Conservation (phyloP, 1,140 invertebrate genomes). For the Drosophila persimilis region DNA sequence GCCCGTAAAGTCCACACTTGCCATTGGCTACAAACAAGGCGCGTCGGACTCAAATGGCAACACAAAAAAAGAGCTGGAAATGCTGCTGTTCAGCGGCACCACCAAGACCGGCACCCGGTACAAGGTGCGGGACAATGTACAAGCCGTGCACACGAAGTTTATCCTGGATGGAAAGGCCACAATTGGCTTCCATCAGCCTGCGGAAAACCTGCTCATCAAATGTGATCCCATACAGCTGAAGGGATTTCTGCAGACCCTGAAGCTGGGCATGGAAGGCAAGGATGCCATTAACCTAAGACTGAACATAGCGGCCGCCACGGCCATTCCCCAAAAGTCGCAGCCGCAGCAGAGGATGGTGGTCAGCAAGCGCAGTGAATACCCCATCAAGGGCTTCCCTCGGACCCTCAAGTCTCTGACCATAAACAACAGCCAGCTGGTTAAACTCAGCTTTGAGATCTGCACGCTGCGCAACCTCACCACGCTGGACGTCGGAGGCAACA, state of each 20-base stretch:
- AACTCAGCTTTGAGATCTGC: conserved; percentile 88
- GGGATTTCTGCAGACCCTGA: conserved; percentile 87
- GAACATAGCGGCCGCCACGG: conserved; percentile 84
- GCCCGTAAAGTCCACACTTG: conserved; percentile 85
- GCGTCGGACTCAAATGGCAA: conserved; percentile 63
- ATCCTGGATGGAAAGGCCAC: conserved; percentile 89
- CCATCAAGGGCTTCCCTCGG: conserved; percentile 87
- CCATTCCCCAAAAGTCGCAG: conserved; percentile 79
- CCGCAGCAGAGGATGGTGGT: conserved; percentile 86
- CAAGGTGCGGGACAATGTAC: conserved; percentile 86
- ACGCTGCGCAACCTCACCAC: conserved; percentile 86
- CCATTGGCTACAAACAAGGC: conserved; percentile 85
- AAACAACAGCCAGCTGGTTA: conserved; percentile 85
- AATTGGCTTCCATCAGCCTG: conserved; percentile 88
- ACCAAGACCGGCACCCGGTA: conserved; percentile 88
- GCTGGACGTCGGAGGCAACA: conserved; percentile 91
- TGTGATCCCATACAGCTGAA: conserved; percentile 87
- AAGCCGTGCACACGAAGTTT: conserved; percentile 87
- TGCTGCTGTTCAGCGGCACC: conserved; percentile 87
- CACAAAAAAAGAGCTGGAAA: conserved; percentile 84
- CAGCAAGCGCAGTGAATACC: conserved; percentile 86
- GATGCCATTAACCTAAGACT: conserved; percentile 84
- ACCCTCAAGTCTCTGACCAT: conserved; percentile 82
- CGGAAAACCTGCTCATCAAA: conserved; percentile 88
- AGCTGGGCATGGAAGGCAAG: conserved; percentile 86